Evolutionary conservation across 2,113 vertebrate species (phyloP).

Genomic region (Chaetops frenatus): DNA sequence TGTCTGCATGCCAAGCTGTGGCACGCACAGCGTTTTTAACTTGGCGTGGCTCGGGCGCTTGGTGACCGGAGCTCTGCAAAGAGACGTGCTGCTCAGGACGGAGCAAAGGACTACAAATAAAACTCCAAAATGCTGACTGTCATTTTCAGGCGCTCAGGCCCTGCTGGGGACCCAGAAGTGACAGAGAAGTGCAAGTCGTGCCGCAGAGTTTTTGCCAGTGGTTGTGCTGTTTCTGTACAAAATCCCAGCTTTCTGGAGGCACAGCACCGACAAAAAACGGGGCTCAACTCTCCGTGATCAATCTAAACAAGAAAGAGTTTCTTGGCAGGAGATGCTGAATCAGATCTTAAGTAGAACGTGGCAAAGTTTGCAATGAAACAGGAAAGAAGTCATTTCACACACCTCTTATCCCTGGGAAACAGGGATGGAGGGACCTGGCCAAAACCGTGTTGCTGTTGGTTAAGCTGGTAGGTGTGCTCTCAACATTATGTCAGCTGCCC

Average conservation of each 20-base stretch:
- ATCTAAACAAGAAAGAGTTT: neutral
- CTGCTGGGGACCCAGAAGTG: neutral
- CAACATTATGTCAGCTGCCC: neutral
- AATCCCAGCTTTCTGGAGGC: neutral
- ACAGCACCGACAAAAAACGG: neutral
- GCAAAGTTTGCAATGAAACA: neutral
- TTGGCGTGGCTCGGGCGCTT: rapidly evolving
- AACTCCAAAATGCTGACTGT: neutral
- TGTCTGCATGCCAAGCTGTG: neutral
- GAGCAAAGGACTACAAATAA: neutral
- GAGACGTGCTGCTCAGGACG: neutral
- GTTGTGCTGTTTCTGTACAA: neutral
- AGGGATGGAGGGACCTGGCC: neutral
- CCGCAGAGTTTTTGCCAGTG: neutral
- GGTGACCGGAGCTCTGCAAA: neutral
- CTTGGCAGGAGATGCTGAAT: neutral
- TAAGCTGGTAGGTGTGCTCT: neutral
- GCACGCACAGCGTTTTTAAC: neutral
- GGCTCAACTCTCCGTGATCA: neutral
- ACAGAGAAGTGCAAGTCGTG: rapidly evolving
- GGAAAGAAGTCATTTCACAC: rapidly evolving
- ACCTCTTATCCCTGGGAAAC: neutral
- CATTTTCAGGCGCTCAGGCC: rapidly evolving
- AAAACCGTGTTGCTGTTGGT: neutral
- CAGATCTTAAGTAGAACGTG: neutral